phyloP scores from a whole-genome alignment of 2,797 vertebrate species.

The Oreonectes daqikongensis region DNA sequence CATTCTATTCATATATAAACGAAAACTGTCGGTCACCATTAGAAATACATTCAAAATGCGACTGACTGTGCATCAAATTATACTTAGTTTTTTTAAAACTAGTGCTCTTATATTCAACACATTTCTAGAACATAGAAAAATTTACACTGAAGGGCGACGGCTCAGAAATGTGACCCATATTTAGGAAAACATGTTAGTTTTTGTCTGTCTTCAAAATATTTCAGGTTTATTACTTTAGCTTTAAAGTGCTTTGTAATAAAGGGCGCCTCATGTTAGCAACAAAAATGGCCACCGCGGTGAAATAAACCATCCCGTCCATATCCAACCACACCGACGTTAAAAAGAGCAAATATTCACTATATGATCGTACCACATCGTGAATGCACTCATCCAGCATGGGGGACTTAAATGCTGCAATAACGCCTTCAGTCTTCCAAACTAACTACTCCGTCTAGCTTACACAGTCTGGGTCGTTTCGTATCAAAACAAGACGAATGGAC shows the following conservation, averaged over 20 bases:
- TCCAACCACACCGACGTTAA: conserved; percentile 56
- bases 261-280: conserved; percentile 73
- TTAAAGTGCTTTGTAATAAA: conserved; percentile 64
- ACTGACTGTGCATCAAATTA: conserved; percentile 9
- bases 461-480: conserved; percentile 65
- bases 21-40: background rate
- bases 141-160: background rate
- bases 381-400: conserved; percentile 63
- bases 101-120: background rate
- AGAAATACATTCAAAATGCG: background rate
- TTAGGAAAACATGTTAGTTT: conserved; percentile 3
- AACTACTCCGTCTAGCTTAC: conserved; percentile 73
- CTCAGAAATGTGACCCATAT: background rate
- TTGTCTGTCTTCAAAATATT: conserved; percentile 7
- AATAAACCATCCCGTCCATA: conserved; percentile 68
- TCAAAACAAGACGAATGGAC: conserved; percentile 61
- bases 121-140: background rate
- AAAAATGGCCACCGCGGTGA: conserved; percentile 81
- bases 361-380: conserved; percentile 46
- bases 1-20: background rate
- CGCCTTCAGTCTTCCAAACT: conserved; percentile 74
- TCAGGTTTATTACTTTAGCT: conserved; percentile 42
- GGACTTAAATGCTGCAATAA: conserved; percentile 76
- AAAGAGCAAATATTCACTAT: conserved; percentile 64
- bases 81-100: background rate